A percentile compares a stretch with the other conserved stretches of the same genome.
Evolutionary conservation across 2,113 vertebrate genomes (phyloP).

Genomic region (Platanista minor): DNA sequence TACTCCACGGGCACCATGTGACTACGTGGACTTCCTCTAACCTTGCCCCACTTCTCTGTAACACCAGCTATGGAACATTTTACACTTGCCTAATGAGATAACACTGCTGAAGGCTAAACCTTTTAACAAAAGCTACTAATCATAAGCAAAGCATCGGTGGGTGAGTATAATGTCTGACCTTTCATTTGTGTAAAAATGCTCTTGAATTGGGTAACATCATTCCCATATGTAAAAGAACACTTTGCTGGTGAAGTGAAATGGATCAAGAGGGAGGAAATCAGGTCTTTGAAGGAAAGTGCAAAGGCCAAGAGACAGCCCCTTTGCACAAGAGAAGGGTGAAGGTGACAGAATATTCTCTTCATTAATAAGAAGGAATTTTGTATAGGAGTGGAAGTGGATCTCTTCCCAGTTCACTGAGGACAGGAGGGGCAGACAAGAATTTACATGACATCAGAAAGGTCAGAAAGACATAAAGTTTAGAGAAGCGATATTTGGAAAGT

Average conservation of each 20-base stretch:
- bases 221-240: background rate
- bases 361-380: background rate
- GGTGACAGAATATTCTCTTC: background rate
- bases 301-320: background rate
- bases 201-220: background rate
- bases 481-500: background rate
- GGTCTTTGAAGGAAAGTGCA: background rate
- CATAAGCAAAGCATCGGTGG: background rate
- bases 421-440: background rate
- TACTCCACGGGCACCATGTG: background rate
- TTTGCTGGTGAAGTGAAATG: background rate
- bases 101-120: background rate
- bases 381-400: background rate
- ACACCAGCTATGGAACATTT: background rate
- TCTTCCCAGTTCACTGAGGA: background rate
- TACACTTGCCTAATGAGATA: slow-evolving; percentile 24
- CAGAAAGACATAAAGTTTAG: background rate
- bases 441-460: background rate
- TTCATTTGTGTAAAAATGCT: background rate
- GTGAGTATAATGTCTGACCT: background rate
- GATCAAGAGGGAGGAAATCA: background rate
- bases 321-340: background rate
- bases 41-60: background rate
- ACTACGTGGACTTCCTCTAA: background rate
- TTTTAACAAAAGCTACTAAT: slow-evolving; percentile 41